Evolutionary conservation across 2,888 invertebrate genomes (phyloP), one percentile per base, ranked within the genome.

Genomic region (Campopleginae sp.): DNA sequence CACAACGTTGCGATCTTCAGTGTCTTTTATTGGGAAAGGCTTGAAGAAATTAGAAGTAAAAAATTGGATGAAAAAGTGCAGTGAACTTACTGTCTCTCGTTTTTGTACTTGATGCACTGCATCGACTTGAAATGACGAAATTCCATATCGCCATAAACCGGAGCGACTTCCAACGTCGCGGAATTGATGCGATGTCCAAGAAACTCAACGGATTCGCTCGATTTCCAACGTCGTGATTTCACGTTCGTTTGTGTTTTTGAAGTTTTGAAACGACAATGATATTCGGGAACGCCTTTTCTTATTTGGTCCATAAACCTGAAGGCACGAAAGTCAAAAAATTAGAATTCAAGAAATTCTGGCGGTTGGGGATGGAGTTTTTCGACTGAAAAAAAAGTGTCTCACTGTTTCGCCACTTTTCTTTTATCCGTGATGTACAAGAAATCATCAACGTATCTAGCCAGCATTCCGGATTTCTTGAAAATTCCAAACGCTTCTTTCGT

Each of bases 381-480:
- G 27, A 14, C 58, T 14, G 1, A 33, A 54, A 33, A 33, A 65
- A 12, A 33, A 65, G 8, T 74, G 14, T 33, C 81, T 12, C 48
- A 86, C 84, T 44, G 0, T 51, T 72, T 65, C 10, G 87, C 87
- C 7, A 31, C 33, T 31, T 27, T 17, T 66, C 83, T 61, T 46
- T 86, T 2, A 10, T 51, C n/a, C 10, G 87, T 85, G 0, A 86
- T 58, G 65, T 86, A 87, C 19, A 87, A 71, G 58, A 81, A 87
- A 68, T 86, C 86, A 46, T 87, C 87, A 23, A 82, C 81, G 72
- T 72, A 87, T 81, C 87, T 77, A 2, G 74, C 17, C 3, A 87
- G 63, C 12, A 17, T 76, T 2, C 86, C 86, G 2, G 82, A 61
- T 66, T 83, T 63, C 33, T 76, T 48, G 63, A 86, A 85, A 12